A percentile compares a stretch with the other conserved stretches of the same genome.
Evolutionary conservation across 2,888 invertebrate species (phyloP).

Genomic region (Cybosia mesomella): DNA sequence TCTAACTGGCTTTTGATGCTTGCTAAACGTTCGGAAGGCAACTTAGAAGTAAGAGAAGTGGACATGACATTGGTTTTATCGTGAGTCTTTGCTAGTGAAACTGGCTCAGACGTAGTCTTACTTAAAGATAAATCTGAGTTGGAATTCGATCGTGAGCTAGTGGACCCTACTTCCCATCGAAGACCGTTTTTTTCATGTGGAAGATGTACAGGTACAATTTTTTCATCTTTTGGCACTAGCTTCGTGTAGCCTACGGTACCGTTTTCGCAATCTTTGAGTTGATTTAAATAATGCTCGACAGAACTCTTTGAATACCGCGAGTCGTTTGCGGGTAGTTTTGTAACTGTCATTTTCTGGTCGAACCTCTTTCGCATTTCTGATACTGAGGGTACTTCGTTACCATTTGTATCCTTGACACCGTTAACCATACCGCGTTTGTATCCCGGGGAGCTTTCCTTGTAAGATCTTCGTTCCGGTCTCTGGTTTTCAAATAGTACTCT

Average conservation of each 20-base stretch:
- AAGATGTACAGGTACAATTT: conserved; percentile 80
- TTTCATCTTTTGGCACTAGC: conserved; percentile 74
- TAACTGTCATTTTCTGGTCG: conserved; percentile 84
- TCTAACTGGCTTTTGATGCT: conserved; percentile 83
- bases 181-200: conserved; percentile 80
- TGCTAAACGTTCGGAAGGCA: conserved; percentile 77
- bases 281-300: conserved; percentile 77
- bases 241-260: conserved; percentile 76
- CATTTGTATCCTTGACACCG: conserved; percentile 86
- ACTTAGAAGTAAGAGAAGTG: conserved; percentile 72
- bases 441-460: conserved; percentile 77
- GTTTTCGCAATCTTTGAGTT: conserved; percentile 79
- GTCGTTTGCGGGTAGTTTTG: conserved; percentile 80
- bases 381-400: conserved; percentile 86
- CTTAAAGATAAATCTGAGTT: conserved; percentile 80
- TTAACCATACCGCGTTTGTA: conserved; percentile 79
- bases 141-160: conserved; percentile 75
- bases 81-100: conserved; percentile 68
- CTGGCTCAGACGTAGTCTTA: conserved; percentile 81
- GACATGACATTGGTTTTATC: conserved; percentile 74
- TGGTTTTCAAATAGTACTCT: conserved; percentile 69
- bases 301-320: conserved; percentile 68
- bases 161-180: conserved; percentile 72
- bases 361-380: conserved; percentile 87
- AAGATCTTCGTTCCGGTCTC: conserved; percentile 81